phyloP scores from a whole-genome alignment of 2,113 vertebrate species.

The Burhinus bistriatus region DNA sequence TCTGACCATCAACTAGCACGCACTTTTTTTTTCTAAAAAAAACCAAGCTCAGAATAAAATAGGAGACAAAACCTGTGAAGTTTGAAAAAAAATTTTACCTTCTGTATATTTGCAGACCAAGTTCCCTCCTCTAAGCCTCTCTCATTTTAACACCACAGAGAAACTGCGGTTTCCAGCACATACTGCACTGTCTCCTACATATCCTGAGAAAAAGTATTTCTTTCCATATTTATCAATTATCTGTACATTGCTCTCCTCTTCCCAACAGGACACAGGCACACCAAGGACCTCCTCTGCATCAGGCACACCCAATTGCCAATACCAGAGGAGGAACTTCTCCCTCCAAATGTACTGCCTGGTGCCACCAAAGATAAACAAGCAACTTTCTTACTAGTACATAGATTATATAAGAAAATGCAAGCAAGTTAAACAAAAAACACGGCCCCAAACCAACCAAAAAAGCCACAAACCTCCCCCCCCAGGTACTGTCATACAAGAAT shows the following conservation, averaged over 20 bases:
- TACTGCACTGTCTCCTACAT: neutral
- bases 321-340: neutral
- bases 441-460: neutral
- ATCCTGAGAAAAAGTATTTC: neutral
- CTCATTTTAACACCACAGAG: neutral
- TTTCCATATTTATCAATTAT: neutral
- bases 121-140: neutral
- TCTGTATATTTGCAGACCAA: neutral
- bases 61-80: neutral
- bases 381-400: neutral
- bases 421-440: no score
- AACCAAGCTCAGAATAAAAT: neutral
- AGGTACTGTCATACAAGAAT: neutral
- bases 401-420: neutral
- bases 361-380: neutral
- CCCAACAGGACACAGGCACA: neutral
- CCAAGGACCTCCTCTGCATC: neutral
- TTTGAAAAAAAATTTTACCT: neutral
- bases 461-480: fast-evolving
- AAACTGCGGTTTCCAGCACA: neutral
- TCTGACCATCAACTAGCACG: no score
- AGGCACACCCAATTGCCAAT: neutral
- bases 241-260: neutral
- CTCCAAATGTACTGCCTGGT: neutral
- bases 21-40: neutral